phyloP scores from a whole-genome alignment of 23 tunicate species.

The Trididemnum clinides region DNA sequence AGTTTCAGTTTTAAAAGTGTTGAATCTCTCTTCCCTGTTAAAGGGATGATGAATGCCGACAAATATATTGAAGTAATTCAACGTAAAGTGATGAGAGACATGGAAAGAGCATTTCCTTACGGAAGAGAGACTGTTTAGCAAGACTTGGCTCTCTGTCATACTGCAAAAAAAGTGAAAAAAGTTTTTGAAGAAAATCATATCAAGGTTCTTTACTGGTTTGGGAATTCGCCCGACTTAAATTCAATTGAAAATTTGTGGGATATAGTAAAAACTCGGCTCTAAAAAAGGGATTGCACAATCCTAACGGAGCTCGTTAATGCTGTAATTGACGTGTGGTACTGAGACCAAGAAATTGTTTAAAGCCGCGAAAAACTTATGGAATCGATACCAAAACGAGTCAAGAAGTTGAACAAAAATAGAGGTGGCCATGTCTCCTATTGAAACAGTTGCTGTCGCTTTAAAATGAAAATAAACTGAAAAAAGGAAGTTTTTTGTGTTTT shows the following conservation, averaged over 20 bases:
- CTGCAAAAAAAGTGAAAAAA: background rate
- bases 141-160: too few relatives aligned
- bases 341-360: background rate
- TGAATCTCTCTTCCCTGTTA: background rate
- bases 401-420: background rate
- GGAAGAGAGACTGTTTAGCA: background rate
- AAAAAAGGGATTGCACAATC: background rate
- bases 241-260: background rate
- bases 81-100: too few relatives aligned
- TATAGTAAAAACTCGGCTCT: background rate
- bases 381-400: background rate
- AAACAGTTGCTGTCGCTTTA: too few relatives aligned
- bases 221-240: background rate
- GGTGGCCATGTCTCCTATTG: background rate
- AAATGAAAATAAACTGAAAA: too few relatives aligned
- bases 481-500: too few relatives aligned
- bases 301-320: background rate
- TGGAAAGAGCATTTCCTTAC: background rate
- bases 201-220: background rate
- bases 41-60: background rate
- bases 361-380: background rate
- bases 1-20: background rate
- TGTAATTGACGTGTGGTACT: background rate
- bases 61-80: background rate
- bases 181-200: background rate